Evolutionary conservation across 2,113 vertebrate genomes (phyloP).

Genomic region (Boulengeromyrus knoepffleri): DNA sequence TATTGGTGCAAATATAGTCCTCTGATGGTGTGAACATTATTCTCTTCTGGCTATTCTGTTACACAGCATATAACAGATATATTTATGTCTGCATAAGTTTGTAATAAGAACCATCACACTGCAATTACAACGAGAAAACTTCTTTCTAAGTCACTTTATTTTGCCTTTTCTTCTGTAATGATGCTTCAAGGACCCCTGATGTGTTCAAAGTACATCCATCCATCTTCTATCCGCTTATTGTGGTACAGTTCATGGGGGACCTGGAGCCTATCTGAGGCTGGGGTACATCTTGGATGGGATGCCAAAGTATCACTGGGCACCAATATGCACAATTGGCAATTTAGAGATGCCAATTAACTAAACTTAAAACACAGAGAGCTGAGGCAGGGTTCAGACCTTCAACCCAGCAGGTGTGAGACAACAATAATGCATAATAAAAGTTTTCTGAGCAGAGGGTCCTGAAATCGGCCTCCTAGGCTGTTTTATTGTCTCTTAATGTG

Average conservation of each 20-base stretch:
- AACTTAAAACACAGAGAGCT: not conserved
- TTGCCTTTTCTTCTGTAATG: not conserved
- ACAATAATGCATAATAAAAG: not conserved
- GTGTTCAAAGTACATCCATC: not conserved
- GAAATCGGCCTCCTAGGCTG: not conserved
- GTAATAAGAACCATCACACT: not conserved
- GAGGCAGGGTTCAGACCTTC: not conserved
- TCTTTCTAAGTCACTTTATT: not conserved
- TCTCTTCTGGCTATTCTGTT: not conserved
- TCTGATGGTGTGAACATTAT: not conserved
- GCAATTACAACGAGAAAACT: not conserved
- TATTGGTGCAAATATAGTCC: not conserved
- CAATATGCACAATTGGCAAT: not conserved
- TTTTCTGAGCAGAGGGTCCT: not conserved
- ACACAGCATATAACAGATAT: not conserved
- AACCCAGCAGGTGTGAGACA: not conserved
- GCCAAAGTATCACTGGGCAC: not conserved
- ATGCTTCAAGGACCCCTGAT: not conserved
- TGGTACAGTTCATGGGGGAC: not conserved
- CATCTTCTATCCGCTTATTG: not conserved
- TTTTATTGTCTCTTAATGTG: not conserved
- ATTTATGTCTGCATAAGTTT: not conserved
- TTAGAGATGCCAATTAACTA: not conserved
- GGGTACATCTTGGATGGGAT: not conserved
- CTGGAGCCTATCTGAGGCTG: not conserved